Evolutionary conservation across 2,888 invertebrate species (phyloP), one percentile per base, ranked within the genome.

Genomic region (Serrognathus titanus): DNA sequence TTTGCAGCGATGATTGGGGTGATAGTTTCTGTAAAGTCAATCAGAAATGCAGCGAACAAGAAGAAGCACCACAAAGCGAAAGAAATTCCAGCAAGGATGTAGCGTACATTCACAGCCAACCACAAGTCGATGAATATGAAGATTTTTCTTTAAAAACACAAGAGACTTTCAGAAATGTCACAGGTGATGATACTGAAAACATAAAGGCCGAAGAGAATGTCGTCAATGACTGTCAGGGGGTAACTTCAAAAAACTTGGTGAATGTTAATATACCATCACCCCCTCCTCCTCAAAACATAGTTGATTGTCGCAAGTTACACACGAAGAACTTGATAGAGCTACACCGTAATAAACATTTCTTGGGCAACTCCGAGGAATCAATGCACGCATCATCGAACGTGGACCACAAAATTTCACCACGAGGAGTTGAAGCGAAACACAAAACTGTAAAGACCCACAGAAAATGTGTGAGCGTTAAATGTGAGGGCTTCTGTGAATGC

Each of bases 301-400:
- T 36, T 36, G 20, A 51, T 52, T 39, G n/a, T 4, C 36, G 10
- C 12, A 9, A 46, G 10, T 3, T 40, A 20, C 41, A 56, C 41
- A 39, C 56, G 38, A 57, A 50, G 47, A 57, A 53, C 35, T 31
- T 57, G 35, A 43, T 57, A 37, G 57, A 57, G 24, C 40, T 57
- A 24, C 57, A 57, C 37, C 43, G 53, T 36, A 57, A 57, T 46
- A 53, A 11, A 50, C 53, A 57, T 47, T 57, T 53, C 51, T 13
- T 36, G 35, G 49, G 39, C 7, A 12, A 38, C 35, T 57, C 57
- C 5, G 50, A 57, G 39, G 57, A 57, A 16, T 57, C 57, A 6
- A 46, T 36, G 12, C 48, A 20, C 16, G 43, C 16, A 11, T 2
- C 9, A 16, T 1, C 51, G 36, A 53, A 50, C 16, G 10, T 57